These are phyloP conservation scores for Falco columbarius DNA, from an alignment of 2,797 vertebrate species.

Conservation along the genomic window DNA sequence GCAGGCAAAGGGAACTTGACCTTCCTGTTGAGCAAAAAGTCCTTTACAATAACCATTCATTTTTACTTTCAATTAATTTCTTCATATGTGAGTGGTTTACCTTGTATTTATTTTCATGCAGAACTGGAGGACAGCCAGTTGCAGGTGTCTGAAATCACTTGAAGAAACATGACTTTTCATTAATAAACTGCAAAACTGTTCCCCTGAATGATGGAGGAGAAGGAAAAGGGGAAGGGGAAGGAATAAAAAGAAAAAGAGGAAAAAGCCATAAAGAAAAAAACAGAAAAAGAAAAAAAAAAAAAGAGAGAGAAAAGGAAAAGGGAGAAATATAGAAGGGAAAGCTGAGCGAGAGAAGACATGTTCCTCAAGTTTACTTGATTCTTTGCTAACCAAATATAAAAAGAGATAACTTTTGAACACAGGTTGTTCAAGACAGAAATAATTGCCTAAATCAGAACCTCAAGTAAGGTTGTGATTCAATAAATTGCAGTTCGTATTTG, in stretches of 20 bases:
- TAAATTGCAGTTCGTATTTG: background rate
- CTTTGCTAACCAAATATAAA: background rate
- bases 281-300: too few relatives aligned
- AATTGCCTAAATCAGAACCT: background rate
- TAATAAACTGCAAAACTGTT: background rate
- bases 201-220: background rate
- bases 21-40: background rate
- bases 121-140: background rate
- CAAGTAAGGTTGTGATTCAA: background rate
- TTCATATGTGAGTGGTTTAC: background rate
- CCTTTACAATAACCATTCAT: background rate
- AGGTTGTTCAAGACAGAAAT: background rate
- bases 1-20: background rate
- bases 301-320: too few relatives aligned
- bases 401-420: background rate
- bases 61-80: background rate
- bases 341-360: background rate
- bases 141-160: background rate
- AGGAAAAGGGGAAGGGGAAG: background rate
- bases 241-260: background rate
- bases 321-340: background rate
- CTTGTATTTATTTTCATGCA: background rate
- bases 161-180: background rate
- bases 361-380: background rate
- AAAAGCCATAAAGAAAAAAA: background rate